Base-by-base conservation (phyloP, 1,140 invertebrate genomes). In the Cecropterus lyciades region DNA sequence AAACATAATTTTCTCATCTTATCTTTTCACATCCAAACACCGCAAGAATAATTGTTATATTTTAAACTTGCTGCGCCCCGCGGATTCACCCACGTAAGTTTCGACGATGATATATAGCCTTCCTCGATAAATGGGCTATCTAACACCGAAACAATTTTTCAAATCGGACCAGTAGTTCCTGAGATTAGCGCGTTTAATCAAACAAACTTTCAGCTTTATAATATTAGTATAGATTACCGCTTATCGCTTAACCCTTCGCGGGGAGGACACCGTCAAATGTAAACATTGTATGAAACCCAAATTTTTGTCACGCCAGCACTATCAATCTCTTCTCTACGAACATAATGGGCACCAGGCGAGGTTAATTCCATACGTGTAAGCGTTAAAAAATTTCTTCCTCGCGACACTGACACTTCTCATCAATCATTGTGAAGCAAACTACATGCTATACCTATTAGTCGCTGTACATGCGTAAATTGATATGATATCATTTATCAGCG, bases 371-470 rank as follows among this genome's bases (percentile, higher is more conserved):
- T 62, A 16, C 46, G 11, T 49, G 59, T 62, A 62, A 20, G 46
- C 59, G 59, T 51, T 49, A 62, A 51, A n/a, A 62, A 62, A 62
- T 62, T 62, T 62, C 46, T 62, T 51, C 46, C 59, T 62, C 46
- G 59, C 46, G 51, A 62, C 59, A 51, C 33, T 62, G 59, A 62
- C 59, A 20, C 13, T 11, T 33, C 17, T 33, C 59, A 62, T 62
- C 59, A 49, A 62, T 62, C 59, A 62, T 24, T 33, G 30, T 51
- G 46, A 53, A 20, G 46, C 33, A 51, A 51, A 49, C 59, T 62
- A 51, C 49, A 62, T 16, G 24, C 11, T 40, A 49, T 43, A 57
- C 30, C 7, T n/a, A n/a, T n/a, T 33, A 10, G 20, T 46, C 49
- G 43, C 20, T 51, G 30, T 62, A 51, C 17, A 40, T 51, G 37